phyloP scores from a whole-genome alignment of 2,797 vertebrate species.

The Echeneis naucrates region DNA sequence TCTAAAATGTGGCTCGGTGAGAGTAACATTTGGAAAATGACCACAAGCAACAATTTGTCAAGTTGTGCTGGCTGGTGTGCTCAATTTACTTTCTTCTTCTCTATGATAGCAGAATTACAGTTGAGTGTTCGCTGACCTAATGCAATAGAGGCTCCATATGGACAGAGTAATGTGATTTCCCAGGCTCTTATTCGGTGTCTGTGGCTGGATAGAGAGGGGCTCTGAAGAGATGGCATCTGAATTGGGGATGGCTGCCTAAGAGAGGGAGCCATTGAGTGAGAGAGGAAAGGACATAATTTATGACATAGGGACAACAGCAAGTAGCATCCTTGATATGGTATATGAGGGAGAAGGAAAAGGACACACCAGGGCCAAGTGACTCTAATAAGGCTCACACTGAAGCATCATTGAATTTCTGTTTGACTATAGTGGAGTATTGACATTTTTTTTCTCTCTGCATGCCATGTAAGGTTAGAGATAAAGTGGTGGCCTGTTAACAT shows the following conservation, averaged over 20 bases:
- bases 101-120: slow-evolving; percentile 79
- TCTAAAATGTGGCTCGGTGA: slow-evolving; percentile 53
- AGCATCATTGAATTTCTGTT: slow-evolving; percentile 31
- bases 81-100: slow-evolving; percentile 77
- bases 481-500: slow-evolving; percentile 6
- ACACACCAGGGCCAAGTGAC: slow-evolving; percentile 57
- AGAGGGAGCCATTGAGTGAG: slow-evolving; percentile 47
- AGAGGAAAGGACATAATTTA: slow-evolving; percentile 54
- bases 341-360: slow-evolving; percentile 23
- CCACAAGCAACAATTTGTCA: slow-evolving; percentile 78
- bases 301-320: slow-evolving; percentile 46
- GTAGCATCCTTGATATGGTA: slow-evolving; percentile 33
- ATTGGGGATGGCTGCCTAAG: slow-evolving; percentile 56
- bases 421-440: slow-evolving; percentile 32
- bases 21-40: slow-evolving; percentile 77
- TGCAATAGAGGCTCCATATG: slow-evolving; percentile 79
- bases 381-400: slow-evolving; percentile 44
- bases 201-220: slow-evolving; percentile 73
- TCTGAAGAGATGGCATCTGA: slow-evolving; percentile 76
- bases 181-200: slow-evolving; percentile 82
- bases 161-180: slow-evolving; percentile 82
- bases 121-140: slow-evolving; percentile 81
- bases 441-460: slow-evolving; percentile 12
- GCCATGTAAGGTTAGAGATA: slow-evolving; percentile 40
- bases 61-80: slow-evolving; percentile 62